Evolutionary conservation across 2,113 vertebrate species (phyloP).

Genomic region (Crypturellus undulatus): DNA sequence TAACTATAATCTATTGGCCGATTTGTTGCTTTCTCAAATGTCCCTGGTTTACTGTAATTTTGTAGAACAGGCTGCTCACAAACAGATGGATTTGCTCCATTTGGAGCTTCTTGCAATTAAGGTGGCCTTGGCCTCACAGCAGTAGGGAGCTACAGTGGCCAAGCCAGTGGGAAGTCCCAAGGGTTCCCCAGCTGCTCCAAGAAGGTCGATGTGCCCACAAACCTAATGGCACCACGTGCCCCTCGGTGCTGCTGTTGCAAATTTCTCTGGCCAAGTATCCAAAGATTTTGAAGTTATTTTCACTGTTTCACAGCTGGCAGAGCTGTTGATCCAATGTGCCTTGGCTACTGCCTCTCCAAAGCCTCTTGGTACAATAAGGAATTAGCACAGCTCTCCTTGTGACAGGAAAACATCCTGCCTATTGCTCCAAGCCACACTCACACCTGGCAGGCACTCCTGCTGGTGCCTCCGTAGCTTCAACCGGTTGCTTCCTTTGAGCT

Average conservation of each 20-base stretch:
- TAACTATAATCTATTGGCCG: fast-evolving
- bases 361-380: background rate
- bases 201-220: background rate
- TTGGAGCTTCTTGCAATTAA: background rate
- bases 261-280: background rate
- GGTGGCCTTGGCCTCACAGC: background rate
- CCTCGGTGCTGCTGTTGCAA: background rate
- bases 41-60: fast-evolving
- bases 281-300: background rate
- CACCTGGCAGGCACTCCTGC: no score
- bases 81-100: fast-evolving
- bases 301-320: background rate
- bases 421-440: background rate
- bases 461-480: no score
- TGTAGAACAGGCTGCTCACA: background rate
- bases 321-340: fast-evolving
- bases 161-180: background rate
- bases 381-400: no score
- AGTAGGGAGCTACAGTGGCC: background rate
- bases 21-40: fast-evolving
- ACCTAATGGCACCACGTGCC: background rate
- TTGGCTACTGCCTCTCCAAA: background rate
- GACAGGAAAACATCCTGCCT: background rate
- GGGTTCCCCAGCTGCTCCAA: background rate
- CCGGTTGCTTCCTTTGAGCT: no score